Conservation (phyloP, 30 jellyfish, hydroid and myxozoan genomes). For the Aurelia sp. region DNA sequence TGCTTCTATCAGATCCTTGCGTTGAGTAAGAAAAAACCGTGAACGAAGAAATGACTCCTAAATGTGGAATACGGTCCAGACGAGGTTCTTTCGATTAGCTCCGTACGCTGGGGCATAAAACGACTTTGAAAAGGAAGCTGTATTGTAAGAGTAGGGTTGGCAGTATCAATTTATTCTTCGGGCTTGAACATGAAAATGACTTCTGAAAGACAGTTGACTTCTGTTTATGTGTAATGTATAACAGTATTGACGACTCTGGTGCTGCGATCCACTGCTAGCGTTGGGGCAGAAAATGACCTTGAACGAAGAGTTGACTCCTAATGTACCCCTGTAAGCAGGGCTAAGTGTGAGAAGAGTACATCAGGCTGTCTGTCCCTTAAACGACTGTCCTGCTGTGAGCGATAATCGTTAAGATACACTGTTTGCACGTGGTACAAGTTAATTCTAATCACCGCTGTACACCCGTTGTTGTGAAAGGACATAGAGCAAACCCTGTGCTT, state of each 20-base stretch:
- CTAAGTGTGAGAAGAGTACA: constrained; percentile 68
- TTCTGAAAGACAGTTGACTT: too few species aligned
- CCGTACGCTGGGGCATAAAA: too few species aligned
- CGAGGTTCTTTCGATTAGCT: too few species aligned
- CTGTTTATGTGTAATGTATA: background rate
- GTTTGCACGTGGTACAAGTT: constrained; percentile 84
- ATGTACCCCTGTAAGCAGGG: constrained; percentile 58
- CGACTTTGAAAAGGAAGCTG: constrained; percentile 6
- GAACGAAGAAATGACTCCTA: too few species aligned
- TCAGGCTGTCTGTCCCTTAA: constrained; percentile 86
- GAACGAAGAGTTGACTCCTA: constrained; percentile 1
- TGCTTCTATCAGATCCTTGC: background rate
- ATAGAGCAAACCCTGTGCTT: constrained; percentile 40
- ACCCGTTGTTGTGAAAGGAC: constrained; percentile 38
- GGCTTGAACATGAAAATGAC: too few species aligned
- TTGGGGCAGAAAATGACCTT: constrained; percentile 15
- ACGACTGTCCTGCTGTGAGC: constrained; percentile 85
- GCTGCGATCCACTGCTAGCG: background rate
- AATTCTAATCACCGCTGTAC: constrained; percentile 61
- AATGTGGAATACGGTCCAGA: too few species aligned
- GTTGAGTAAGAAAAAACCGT: background rate
- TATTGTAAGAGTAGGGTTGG: too few species aligned
- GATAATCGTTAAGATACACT: constrained; percentile 79
- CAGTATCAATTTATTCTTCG: too few species aligned
- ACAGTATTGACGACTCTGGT: background rate